A percentile compares a stretch with the other conserved stretches of the same genome.
phyloP scores from a whole-genome alignment of 1,140 invertebrate species.

The Meloidogyne hapla region DNA sequence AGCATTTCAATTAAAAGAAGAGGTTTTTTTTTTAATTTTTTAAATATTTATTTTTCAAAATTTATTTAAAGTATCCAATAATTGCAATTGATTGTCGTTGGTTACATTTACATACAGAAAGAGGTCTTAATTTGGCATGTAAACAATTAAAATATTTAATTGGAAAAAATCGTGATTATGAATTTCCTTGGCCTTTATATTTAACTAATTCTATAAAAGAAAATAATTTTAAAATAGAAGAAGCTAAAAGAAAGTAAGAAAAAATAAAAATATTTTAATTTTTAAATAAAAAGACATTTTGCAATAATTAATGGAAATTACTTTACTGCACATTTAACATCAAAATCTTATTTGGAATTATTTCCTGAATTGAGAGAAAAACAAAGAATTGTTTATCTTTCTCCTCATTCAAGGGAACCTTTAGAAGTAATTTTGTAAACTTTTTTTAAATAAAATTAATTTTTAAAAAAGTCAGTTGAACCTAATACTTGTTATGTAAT shows the following conservation, averaged over 20 bases:
- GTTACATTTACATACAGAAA: constrained; percentile 18
- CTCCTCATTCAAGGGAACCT: constrained; percentile 34
- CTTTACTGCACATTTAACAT: constrained; percentile 20
- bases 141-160: constrained; percentile 25
- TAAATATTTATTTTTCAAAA: too few relatives aligned
- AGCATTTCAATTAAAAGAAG: not conserved
- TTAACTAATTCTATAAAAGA: constrained; percentile 27
- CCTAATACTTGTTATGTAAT: constrained; percentile 39
- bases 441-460: not conserved
- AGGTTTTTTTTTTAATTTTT: not conserved
- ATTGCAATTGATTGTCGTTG: constrained; percentile 37
- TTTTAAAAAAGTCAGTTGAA: constrained; percentile 16
- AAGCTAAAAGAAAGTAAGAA: not conserved
- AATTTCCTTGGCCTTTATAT: constrained; percentile 31
- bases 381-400: constrained; percentile 36
- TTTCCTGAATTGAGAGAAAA: constrained; percentile 21
- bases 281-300: not conserved
- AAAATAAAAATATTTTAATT: not conserved
- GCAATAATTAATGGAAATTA: not conserved
- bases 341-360: constrained; percentile 33
- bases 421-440: constrained; percentile 15
- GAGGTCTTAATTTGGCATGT: constrained; percentile 33
- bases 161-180: constrained; percentile 22
- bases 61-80: not conserved
- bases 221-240: constrained; percentile 9